Base-by-base conservation (phyloP, 2,888 invertebrate species). In the Macaria notata region DNA sequence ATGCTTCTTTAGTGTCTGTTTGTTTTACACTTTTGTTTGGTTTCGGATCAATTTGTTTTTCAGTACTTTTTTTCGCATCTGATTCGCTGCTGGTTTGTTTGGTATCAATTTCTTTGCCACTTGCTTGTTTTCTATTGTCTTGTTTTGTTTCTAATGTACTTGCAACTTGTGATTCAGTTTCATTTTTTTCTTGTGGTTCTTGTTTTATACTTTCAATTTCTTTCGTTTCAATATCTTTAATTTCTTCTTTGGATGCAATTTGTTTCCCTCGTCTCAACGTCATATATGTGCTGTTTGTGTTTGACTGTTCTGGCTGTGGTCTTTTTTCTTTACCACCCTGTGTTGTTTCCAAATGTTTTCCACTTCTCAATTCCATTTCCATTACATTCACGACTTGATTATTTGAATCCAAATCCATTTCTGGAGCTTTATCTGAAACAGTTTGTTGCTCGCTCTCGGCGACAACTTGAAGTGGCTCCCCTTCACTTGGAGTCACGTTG, bases 211-310 rank as follows among this genome's bases (percentile, higher is more conserved):
- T 47, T 47, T 38, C 48, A 38, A 36, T 49, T 31, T 49, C 30
- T 49, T 31, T 49, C 8, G 31, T 7, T 5, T 41, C 41, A 44
- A 3, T 29, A 2, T 50, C 29, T 44, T 50, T 50, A 1, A n/a
- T 44, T 5, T 7, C 36, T 50, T 50, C 43, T 38, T 50, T 50
- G 1, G 36, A 8, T 5, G 38, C 30, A 4, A 9, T 9, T 29
- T 50, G 50, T 50, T 50, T 50, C 9, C 31, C 42, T 44, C 50
- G n/a, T n/a, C 50, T 50, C 38, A 50, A 44, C 30, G 43, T 43
- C 50, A 50, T 50, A 50, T 50, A 33, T 44, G 44, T 50, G 3
- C 41, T 9, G 4, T 1, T 9, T 36, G 33, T 36, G 7, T 2
- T 36, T 7, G 33, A 36, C 7, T 4, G 4, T 8, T 41, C 41